A percentile compares a stretch with the other conserved stretches of the same genome.
Evolutionary conservation across 2,113 vertebrate species (phyloP).

Genomic region (Pseudorhombus dupliciocellatus): DNA sequence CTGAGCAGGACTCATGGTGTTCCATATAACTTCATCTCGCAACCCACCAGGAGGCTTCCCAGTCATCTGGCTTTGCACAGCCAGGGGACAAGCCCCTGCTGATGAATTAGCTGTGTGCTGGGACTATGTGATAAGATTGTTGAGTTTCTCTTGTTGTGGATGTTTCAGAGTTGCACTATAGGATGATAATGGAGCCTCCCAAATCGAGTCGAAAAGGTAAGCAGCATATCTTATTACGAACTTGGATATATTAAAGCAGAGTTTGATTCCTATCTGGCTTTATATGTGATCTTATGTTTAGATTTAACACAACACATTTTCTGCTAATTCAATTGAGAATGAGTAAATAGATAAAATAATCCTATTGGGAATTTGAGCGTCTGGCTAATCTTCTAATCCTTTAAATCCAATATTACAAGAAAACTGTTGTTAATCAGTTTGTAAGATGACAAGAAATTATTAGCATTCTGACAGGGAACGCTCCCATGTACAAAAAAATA

Average conservation of each 20-base stretch:
- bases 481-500: no score
- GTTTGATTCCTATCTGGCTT: background rate
- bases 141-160: conserved; percentile 44
- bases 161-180: conserved; percentile 83
- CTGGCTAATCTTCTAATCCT: background rate
- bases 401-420: background rate
- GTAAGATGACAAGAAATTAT: background rate
- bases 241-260: background rate
- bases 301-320: background rate
- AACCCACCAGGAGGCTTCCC: conserved; percentile 41
- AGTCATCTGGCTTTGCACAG: background rate
- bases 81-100: conserved; percentile 3
- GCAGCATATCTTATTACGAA: background rate
- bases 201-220: conserved; percentile 73
- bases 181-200: conserved; percentile 81
- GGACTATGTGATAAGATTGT: conserved; percentile 24
- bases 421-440: background rate
- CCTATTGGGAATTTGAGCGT: background rate
- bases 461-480: background rate
- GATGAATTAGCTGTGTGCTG: conserved; percentile 11
- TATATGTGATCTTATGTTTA: background rate
- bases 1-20: conserved; percentile 25
- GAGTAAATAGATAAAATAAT: background rate
- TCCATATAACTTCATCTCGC: conserved; percentile 37
- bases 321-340: background rate